Base-by-base conservation (phyloP, 2,797 vertebrate species). In the Chelon labrosus region DNA sequence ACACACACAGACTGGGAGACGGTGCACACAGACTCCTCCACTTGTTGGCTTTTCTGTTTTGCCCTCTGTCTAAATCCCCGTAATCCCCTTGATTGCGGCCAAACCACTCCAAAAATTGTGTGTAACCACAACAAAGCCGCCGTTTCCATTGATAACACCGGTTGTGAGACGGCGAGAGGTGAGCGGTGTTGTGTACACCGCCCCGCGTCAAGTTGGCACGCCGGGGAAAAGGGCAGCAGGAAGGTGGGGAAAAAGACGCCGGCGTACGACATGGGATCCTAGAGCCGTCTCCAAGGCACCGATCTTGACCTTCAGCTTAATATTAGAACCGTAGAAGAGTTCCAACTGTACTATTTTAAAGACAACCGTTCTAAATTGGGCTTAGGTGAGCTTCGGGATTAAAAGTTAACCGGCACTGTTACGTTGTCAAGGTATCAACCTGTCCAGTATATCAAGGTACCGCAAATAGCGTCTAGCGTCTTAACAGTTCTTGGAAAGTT, bases 61-160 rank as follows among this genome's bases (percentile, higher is more conserved):
- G 70, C 72, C 73, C 82, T 83, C 62, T 38, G 20, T 77, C 67
- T 59, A 65, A 83, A 84, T 75, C 79, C 51, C 17, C 44, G 2
- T 91, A 89, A 90, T 89, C 77, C 85, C 84, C 75, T 88, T 90
- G 82, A 88, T 86, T 89, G 54, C 70, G 42, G 50, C 65, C 67
- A 79, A 83, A 31, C n/a, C 85, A 85, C 83, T 86, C 78, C 37
- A 79, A 41, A 77, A 14, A 19, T 59, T 85, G 55, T 85, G 76
- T 87, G 62, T 25, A 80, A 86, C 68, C 62, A 79, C 80, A 90
- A 91, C 88, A 88, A 51, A 86, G 39, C 35, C 35, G 52, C 8
- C 70, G 75, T 84, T 87, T 91, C 79, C 70, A 77, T 87, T 82
- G 82, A 86, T 85, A 65, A 83, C 88, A 83, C 60, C 22, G 2